Evolutionary conservation across 2,888 invertebrate species (phyloP).

Genomic region (Cantharis flavilabris): DNA sequence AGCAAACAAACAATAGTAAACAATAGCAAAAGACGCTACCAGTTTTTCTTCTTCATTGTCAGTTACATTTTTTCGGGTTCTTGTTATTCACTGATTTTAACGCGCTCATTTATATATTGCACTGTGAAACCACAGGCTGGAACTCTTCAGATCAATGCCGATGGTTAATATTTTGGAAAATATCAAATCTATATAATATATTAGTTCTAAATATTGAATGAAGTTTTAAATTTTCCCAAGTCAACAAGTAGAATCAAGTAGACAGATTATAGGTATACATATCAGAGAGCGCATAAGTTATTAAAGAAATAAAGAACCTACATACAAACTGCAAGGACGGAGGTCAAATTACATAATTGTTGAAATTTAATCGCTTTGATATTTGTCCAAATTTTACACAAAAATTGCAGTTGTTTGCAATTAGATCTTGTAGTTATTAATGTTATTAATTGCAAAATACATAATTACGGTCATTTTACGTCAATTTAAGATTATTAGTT

Average conservation of each 20-base stretch:
- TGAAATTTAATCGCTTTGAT: background rate
- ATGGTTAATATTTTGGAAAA: too few relatives aligned
- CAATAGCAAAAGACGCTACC: background rate
- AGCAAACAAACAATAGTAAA: background rate
- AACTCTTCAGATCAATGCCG: too few relatives aligned
- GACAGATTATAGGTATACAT: too few relatives aligned
- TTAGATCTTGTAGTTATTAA: background rate
- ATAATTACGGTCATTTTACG: background rate
- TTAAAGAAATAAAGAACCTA: background rate
- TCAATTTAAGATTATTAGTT: background rate
- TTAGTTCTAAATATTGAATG: too few relatives aligned
- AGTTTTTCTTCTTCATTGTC: background rate
- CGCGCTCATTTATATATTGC: background rate
- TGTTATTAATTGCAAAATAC: background rate
- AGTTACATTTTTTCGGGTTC: background rate
- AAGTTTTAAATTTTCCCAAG: too few relatives aligned
- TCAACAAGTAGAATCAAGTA: too few relatives aligned
- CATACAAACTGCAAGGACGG: background rate
- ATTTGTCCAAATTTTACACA: background rate
- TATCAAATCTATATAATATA: too few relatives aligned
- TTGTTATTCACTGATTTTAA: background rate
- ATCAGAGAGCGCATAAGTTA: too few relatives aligned
- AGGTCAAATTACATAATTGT: background rate
- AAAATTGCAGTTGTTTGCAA: background rate
- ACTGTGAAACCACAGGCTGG: too few relatives aligned